Base-by-base conservation (phyloP, 2,797 vertebrate species). In the Aldrovandia affinis region DNA sequence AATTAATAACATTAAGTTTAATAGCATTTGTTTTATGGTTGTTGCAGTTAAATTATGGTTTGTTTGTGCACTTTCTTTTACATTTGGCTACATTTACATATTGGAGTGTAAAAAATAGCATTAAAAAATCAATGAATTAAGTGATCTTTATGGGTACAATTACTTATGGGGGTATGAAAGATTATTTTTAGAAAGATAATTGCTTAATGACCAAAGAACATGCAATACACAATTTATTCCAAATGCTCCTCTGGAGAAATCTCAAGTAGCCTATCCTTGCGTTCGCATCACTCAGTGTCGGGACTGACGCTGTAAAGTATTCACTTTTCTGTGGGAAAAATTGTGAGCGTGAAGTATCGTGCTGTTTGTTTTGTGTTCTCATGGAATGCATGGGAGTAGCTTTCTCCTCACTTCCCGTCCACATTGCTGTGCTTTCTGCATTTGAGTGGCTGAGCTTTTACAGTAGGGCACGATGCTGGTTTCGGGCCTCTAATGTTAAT, bases 351-450 rank as follows among this genome's bases (percentile, higher is more conserved):
- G 73, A 81, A 86, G 79, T 61, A 77, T 83, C 68, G 57, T 81
- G 79, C 82, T 86, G 78, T 81, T 86, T 77, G 78, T 83, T 81
- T 63, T n/a, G 44, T 77, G 70, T 54, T 63, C 54, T 75, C 22
- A 1, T 28, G 18, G 70, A 75, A 44, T 25, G 39, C 39, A 44
- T 36, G 36, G 70, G 39, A 75, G 39, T 22, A 12, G 1, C 4
- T n/a, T 39, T 73, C 14, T 73, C 36, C 36, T 42, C 22, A 22
- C 18, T 9, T 6, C 15, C 36, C 33, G 1, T 20, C 36, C 68
- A 22, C 36, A 73, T 42, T 20, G 2, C 10, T 15, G 55, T 20
- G 10, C 55, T 57, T n/a, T 1, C 54, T 47, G 50, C 2, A 2
- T 28, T 50, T 57, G 47, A 52, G 61, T 6, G 20, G 30, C 3